Conservation (phyloP, 2,888 invertebrate species). For the Bugulina stolonifera region DNA sequence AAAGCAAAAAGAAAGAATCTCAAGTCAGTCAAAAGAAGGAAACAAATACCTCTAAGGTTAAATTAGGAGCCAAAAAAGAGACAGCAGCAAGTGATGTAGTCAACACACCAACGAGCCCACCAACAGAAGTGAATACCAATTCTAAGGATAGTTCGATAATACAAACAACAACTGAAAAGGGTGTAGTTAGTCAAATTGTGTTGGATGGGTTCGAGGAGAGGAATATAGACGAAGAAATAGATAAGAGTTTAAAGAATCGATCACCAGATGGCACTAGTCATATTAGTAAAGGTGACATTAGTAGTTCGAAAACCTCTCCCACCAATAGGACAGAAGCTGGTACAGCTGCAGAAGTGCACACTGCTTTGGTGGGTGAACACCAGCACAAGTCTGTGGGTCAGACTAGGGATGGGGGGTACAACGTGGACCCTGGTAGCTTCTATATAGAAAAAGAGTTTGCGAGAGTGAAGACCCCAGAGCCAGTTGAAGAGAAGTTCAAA, state of each 20-base stretch:
- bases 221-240: slow-evolving; percentile 17
- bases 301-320: background rate
- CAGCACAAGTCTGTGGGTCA: background rate
- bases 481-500: slow-evolving; percentile 9
- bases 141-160: background rate
- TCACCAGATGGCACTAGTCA: background rate
- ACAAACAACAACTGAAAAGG: slow-evolving; percentile 2
- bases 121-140: too few species aligned
- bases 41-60: too few species aligned
- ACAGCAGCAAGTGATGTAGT: too few species aligned
- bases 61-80: too few species aligned
- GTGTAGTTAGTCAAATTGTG: slow-evolving; percentile 1
- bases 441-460: slow-evolving; percentile 1
- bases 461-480: slow-evolving; percentile 3
- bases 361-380: background rate
- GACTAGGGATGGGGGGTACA: background rate
- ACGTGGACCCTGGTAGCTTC: background rate
- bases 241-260: background rate
- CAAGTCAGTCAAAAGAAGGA: background rate
- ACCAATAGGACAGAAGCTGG: background rate
- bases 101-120: too few species aligned
- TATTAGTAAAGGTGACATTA: background rate
- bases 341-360: background rate
- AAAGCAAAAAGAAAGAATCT: background rate
- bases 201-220: slow-evolving; percentile 58